Evolutionary conservation across 2,797 vertebrate species (phyloP), one percentile per base, ranked within the genome.

Genomic region (Tolypeutes matacus): DNA sequence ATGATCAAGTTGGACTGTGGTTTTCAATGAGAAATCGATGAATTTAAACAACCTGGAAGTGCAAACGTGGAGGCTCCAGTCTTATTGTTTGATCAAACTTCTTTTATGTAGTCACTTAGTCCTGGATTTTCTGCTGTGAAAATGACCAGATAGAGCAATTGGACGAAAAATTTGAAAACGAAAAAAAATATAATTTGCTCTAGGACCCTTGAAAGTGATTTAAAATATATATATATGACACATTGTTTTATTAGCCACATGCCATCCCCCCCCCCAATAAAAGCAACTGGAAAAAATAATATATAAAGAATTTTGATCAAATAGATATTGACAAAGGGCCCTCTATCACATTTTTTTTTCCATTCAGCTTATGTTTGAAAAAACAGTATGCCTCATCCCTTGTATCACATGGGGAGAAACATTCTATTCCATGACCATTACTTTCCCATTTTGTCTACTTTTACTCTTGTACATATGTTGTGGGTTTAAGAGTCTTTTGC

Each of bases 401-500:
- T 97, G 97, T 95, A 67, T 82, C 96, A 90, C 94, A 81, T 86
- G 82, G 98, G 98, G 96, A 96, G 96, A 97, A 95, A 96, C 94
- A 62, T 96, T 97, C 90, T 89, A 97, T 94, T 95, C 97, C 97
- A 97, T 98, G 97, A 93, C 97, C 97, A 89, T 97, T 96, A 58
- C 96, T 97, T 97, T 96, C 87, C 91, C 95, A 96, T 97, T 97
- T 96, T 85, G 98, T 98, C 97, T 96, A 82, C 96, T 95, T 98
- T 98, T 96, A 92, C 98, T 98, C 97, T 97, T 98, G 98, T 98
- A 98, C 96, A 98, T 98, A 98, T 90, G 97, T 98, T 97, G 98
- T 96, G 98, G 96, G 84, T 97, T 98, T 97, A 97, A 97, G 98
- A 97, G 98, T 98, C 98, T 97, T 97, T 93, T 97, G 97, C 97